Evolutionary conservation across 2,113 vertebrate species (phyloP).

Genomic region (Castor canadensis): DNA sequence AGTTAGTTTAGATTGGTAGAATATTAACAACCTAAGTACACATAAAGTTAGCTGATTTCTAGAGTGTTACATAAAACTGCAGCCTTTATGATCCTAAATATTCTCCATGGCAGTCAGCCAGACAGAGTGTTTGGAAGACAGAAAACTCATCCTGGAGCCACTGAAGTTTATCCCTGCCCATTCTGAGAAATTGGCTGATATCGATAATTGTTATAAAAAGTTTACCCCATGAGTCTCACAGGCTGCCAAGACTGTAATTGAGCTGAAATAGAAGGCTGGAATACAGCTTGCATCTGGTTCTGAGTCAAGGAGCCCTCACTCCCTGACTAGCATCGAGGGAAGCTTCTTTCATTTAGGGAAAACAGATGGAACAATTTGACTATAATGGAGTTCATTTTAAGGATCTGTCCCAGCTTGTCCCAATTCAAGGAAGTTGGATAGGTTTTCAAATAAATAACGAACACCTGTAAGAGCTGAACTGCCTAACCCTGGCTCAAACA

Average conservation of each 20-base stretch:
- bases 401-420: conserved; percentile 20
- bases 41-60: conserved; percentile 20
- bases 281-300: conserved; percentile 66
- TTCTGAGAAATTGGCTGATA: conserved; percentile 71
- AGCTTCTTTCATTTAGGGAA: conserved; percentile 64
- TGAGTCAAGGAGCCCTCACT: conserved; percentile 58
- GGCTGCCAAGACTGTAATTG: conserved; percentile 73
- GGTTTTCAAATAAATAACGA: conserved; percentile 44
- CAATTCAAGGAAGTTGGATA: conserved; percentile 16
- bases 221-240: conserved; percentile 57
- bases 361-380: conserved; percentile 71
- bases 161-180: conserved; percentile 55
- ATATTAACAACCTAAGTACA: not conserved
- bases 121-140: conserved; percentile 34
- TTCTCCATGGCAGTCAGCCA: conserved; percentile 43
- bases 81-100: not conserved
- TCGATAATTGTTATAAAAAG: conserved; percentile 69
- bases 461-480: conserved; percentile 38
- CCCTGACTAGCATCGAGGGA: conserved; percentile 56
- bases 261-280: conserved; percentile 47
- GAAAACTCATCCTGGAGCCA: conserved; percentile 42
- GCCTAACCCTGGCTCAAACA: not conserved
- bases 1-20: not conserved
- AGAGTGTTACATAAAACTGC: not conserved
- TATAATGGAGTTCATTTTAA: conserved; percentile 61